These are phyloP conservation scores for Dynastes maya DNA, from an alignment of 2,888 invertebrate genomes.

Conservation along the genomic window DNA sequence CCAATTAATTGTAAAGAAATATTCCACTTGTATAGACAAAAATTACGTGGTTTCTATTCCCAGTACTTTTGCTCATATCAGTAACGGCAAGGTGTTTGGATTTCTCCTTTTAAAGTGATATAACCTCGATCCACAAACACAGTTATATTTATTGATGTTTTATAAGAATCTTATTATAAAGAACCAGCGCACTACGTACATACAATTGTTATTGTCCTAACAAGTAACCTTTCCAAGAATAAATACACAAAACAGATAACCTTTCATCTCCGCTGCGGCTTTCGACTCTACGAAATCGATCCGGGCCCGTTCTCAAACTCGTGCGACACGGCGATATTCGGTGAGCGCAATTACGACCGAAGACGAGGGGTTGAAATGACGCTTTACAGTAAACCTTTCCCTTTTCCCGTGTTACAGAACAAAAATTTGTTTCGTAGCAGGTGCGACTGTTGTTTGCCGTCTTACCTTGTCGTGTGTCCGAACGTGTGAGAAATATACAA, in stretches of 20 bases:
- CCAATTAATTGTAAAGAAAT: no score
- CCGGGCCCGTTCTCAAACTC: background rate
- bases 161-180: no score
- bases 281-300: constrained; percentile 11
- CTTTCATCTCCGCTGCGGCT: constrained; percentile 16
- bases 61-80: background rate
- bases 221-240: background rate
- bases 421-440: constrained; percentile 11
- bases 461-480: constrained; percentile 18
- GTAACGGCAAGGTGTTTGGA: no score
- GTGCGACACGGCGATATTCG: background rate
- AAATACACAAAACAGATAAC: constrained; percentile 10
- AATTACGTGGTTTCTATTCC: background rate
- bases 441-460: constrained; percentile 8
- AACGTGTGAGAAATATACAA: constrained; percentile 26
- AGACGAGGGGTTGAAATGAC: background rate
- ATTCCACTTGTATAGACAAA: no score
- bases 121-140: constrained; percentile 26
- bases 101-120: background rate
- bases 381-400: background rate
- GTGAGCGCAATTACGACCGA: constrained; percentile 15
- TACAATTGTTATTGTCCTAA: background rate
- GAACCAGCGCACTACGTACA: no score
- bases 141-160: no score
- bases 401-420: background rate